Evolutionary conservation across 2,113 vertebrate species (phyloP).

Genomic region (Electrona antarctica): DNA sequence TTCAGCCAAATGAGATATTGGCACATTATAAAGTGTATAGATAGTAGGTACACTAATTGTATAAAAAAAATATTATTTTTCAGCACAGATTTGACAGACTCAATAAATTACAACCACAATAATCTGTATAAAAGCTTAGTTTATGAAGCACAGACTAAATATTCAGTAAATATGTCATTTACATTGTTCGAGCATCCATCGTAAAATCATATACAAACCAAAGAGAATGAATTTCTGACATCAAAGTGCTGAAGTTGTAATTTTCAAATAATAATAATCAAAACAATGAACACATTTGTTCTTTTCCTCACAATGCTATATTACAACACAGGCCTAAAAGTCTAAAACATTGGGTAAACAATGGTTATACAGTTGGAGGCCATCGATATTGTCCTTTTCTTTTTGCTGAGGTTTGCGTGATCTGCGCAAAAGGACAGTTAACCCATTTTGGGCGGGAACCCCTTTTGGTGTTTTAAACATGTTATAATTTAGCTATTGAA

Average conservation of each 20-base stretch:
- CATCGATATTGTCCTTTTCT: too few relatives aligned
- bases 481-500: too few relatives aligned
- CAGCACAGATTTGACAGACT: too few relatives aligned
- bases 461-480: too few relatives aligned
- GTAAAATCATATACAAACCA: constrained; percentile 68
- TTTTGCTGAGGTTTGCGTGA: too few relatives aligned
- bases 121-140: constrained; percentile 76
- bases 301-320: constrained; percentile 73
- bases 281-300: constrained; percentile 62
- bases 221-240: constrained; percentile 63
- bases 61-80: too few relatives aligned
- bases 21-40: too few relatives aligned
- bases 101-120: constrained; percentile 47
- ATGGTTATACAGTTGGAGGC: too few relatives aligned
- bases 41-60: too few relatives aligned
- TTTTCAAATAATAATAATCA: constrained; percentile 68
- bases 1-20: too few relatives aligned
- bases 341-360: constrained; percentile 78
- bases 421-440: too few relatives aligned
- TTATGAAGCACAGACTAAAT: constrained; percentile 80
- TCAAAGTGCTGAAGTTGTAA: constrained; percentile 67
- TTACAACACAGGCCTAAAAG: constrained; percentile 79
- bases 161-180: constrained; percentile 77
- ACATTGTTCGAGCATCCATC: constrained; percentile 69
- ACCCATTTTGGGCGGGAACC: too few relatives aligned